phyloP scores from a whole-genome alignment of 2,797 vertebrate species.

The Simalia tracyae region DNA sequence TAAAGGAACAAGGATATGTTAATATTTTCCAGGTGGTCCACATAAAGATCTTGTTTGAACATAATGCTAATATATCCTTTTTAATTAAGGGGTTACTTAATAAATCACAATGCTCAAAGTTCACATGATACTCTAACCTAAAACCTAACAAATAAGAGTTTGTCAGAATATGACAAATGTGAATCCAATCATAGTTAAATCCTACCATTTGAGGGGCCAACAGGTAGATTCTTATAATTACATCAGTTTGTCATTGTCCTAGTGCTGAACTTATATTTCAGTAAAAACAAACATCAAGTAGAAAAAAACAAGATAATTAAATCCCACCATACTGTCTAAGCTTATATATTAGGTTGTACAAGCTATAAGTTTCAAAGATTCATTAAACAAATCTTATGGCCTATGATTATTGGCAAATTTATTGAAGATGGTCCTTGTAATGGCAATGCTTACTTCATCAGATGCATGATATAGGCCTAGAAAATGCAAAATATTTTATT shows the following conservation, averaged over 20 bases:
- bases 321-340: background rate
- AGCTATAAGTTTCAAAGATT: background rate
- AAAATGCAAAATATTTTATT: constrained; percentile 14
- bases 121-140: no score
- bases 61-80: no score
- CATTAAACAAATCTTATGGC: background rate
- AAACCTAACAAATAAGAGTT: no score
- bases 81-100: no score
- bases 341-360: background rate
- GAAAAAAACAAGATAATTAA: background rate
- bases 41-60: background rate
- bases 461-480: background rate
- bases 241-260: background rate
- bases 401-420: background rate
- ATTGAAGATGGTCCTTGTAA: background rate
- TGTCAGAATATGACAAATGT: no score
- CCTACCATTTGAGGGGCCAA: background rate
- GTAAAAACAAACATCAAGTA: background rate
- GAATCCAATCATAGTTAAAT: background rate
- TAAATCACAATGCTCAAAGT: no score
- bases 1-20: background rate
- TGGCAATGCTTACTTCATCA: background rate
- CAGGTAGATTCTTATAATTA: background rate
- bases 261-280: background rate
- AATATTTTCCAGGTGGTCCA: background rate